Conservation (phyloP, 2,888 invertebrate species). For the Branchipolynoe longqiensis region DNA sequence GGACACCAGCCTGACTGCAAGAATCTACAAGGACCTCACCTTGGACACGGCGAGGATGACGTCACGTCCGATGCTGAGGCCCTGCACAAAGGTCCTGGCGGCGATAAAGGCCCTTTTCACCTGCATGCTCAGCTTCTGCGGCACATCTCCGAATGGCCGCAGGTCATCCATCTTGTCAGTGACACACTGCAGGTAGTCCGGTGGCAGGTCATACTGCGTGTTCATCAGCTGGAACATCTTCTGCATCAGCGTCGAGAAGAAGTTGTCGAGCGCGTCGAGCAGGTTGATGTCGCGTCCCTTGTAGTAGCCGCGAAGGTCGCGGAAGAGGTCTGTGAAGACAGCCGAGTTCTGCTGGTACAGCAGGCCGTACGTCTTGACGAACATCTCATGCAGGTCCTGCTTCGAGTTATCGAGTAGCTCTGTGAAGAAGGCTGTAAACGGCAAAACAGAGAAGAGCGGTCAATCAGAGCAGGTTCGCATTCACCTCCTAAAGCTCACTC, state of each 20-base stretch:
- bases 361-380: slow-evolving; percentile 95
- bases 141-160: slow-evolving; percentile 97
- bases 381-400: slow-evolving; percentile 95
- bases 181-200: slow-evolving; percentile 90
- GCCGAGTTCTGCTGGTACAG: slow-evolving; percentile 96
- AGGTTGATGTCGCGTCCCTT: slow-evolving; percentile 87
- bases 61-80: slow-evolving; percentile 90
- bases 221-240: slow-evolving; percentile 95
- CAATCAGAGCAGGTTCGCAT: too few species aligned
- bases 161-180: slow-evolving; percentile 95
- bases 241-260: slow-evolving; percentile 95
- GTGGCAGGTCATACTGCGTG: slow-evolving; percentile 94
- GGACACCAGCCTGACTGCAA: too few species aligned
- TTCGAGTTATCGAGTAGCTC: slow-evolving; percentile 91
- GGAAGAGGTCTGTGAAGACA: slow-evolving; percentile 95
- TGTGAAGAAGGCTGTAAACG: slow-evolving; percentile 92
- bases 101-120: slow-evolving; percentile 96
- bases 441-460: too few species aligned
- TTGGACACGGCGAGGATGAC: slow-evolving; percentile 84
- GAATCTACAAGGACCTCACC: slow-evolving; percentile 72
- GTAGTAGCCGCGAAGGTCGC: slow-evolving; percentile 94
- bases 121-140: slow-evolving; percentile 93
- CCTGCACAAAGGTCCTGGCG: slow-evolving; percentile 95
- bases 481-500: too few species aligned
- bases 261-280: slow-evolving; percentile 92